Evolutionary conservation across 2,113 vertebrate genomes (phyloP).

Genomic region (Apteryx mantelli): DNA sequence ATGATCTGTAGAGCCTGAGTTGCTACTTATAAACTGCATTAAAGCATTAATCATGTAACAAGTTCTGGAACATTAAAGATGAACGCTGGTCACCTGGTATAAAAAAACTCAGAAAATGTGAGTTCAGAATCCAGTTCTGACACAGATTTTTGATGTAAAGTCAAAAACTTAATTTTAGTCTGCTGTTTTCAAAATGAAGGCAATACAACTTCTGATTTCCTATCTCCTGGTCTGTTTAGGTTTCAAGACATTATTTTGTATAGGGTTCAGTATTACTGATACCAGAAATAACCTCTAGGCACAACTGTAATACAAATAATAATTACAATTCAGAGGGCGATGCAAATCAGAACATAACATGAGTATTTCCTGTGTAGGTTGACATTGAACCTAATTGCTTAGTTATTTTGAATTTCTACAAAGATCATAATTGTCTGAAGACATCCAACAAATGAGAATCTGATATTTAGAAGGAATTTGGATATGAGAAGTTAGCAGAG

Average conservation of each 20-base stretch:
- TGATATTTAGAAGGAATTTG: neutral
- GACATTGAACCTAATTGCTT: neutral
- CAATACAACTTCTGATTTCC: neutral
- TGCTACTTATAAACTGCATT: slow-evolving; percentile 7
- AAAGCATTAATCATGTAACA: neutral
- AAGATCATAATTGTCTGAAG: neutral
- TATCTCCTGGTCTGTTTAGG: neutral
- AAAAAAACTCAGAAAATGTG: neutral
- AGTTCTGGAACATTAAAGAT: neutral
- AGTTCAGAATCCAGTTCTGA: neutral
- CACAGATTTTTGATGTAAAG: rapidly evolving
- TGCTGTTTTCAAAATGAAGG: neutral
- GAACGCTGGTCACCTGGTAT: neutral
- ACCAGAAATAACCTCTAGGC: neutral
- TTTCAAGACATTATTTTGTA: neutral
- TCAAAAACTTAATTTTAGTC: neutral
- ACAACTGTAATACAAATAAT: neutral
- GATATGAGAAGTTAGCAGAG: neutral
- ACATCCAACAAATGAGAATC: neutral
- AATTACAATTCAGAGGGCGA: neutral
- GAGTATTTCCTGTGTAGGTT: neutral
- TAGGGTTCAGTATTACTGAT: neutral
- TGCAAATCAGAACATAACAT: neutral
- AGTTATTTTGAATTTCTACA: neutral
- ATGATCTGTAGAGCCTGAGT: neutral